Evolutionary conservation across 2,888 invertebrate genomes (phyloP), one percentile per base, ranked within the genome.

Genomic region (Cotesia congregata): DNA sequence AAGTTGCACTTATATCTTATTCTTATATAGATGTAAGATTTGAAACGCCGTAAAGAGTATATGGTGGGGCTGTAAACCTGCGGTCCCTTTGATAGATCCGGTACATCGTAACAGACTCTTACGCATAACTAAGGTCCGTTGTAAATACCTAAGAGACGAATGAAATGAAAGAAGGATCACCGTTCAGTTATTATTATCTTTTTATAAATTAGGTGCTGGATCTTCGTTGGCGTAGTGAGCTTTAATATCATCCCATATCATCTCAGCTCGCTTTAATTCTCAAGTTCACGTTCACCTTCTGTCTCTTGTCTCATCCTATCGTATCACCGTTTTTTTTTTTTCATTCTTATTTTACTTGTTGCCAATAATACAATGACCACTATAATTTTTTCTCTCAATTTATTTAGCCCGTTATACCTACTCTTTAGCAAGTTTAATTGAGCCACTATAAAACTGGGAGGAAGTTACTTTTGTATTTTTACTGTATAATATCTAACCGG

Each of bases 21-120:
- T 30, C 30, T 73, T 73, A 67, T 87, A 87, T 86, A 87, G 88
- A 88, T 85, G 87, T 88, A 86, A 86, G 87, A 87, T 85, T 86
- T 86, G 84, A 83, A 83, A 82, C 83, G 86, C 82, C 85, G 87
- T 88, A 89, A 88, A 88, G 85, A 83, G 82, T 84, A 86, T 86
- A 86, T 84, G 84, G 83, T 83, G 81, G 50, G 50, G 85, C 81
- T 85, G 84, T 85, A 82, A 82, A 82, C 75, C 78, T 86, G 84
- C 86, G 88, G 88, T 81, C 80, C 80, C 88, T 88, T 88, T 88
- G 88, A 88, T 86, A 83, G 76, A 80, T 80, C 82, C 81, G 80
- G 80, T 81, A 79, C 77, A 77, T 78, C 77, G 79, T 79, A 78
- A 76, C 69, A 80, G 78, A 77, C 80, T 78, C 40, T 62, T 75